Conservation (phyloP, 2,113 vertebrate species). For the Platycercus adscitus region DNA sequence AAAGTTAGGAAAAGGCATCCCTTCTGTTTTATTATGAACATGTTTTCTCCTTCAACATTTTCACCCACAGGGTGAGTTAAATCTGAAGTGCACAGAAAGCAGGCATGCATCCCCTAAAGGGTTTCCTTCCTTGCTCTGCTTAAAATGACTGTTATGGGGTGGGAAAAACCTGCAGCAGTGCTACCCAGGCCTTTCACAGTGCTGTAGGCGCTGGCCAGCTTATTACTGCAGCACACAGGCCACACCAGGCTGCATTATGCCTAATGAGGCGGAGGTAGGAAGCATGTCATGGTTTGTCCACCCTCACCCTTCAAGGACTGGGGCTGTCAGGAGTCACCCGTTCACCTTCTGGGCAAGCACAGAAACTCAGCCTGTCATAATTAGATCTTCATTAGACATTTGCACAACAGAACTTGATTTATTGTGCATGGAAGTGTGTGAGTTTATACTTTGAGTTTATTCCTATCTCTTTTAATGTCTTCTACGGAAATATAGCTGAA, state of each 20-base stretch:
- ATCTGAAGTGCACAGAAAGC: neutral
- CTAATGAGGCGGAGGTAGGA: neutral
- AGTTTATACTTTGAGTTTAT: neutral
- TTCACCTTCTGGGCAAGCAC: neutral
- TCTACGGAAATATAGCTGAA: neutral
- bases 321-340: neutral
- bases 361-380: neutral
- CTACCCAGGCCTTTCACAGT: neutral
- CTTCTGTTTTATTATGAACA: neutral
- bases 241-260: rapidly evolving
- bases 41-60: neutral
- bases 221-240: no score
- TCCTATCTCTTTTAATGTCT: neutral
- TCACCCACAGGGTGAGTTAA: neutral
- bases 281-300: neutral
- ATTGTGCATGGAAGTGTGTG: neutral
- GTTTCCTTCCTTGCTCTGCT: neutral
- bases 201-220: neutral
- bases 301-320: neutral
- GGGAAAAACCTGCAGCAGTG: neutral
- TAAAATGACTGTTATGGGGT: neutral
- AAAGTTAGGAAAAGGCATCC: neutral
- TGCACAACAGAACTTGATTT: neutral
- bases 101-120: neutral
- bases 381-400: neutral